Evolutionary conservation across 2,888 invertebrate genomes (phyloP), one percentile per base, ranked within the genome.

Genomic region (Acanthococcus lagerstroemiae): DNA sequence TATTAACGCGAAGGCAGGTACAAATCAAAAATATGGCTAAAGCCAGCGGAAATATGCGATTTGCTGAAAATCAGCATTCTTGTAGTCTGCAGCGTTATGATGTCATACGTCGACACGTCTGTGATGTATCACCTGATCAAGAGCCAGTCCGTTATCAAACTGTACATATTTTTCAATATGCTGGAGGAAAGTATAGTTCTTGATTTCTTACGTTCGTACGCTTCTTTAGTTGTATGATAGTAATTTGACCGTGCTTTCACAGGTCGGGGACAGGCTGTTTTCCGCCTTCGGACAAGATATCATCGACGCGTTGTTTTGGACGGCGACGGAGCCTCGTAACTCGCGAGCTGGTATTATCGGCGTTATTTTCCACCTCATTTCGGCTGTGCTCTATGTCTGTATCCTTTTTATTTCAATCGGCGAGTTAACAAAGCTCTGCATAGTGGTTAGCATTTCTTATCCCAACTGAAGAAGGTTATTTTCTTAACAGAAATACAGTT

Each of bases 161-260:
- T 99, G 71, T 99, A 99, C 75, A 95, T 99, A 75, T 96, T 99
- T 79, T 99, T 94, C 77, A 99, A 99, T 76, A 99, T 99, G 95
- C 79, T 99, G 68, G 99, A 99, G 80, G 95, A 95, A 74, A 72
- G 69, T 67, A 48, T 7, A 25, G 48, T 27, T 4, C 12, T 63
- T 55, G 27, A n/a, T 55, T 6, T 55, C 5, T 26, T 24, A 55
- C 17, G 3, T 69, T 69, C 3, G 69, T 79, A 79, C 45, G n/a
- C 19, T 6, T 44, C 4, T n/a, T n/a, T n/a, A n/a, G n/a, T n/a
- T n/a, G n/a, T n/a, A n/a, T n/a, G n/a, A n/a, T n/a, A n/a, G n/a
- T n/a, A n/a, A n/a, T n/a, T n/a, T n/a, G n/a, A n/a, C n/a, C n/a
- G n/a, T 56, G 27, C 25, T 27, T 37, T 61, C 30, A n/a, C 22